Base-by-base conservation (phyloP, 2,113 vertebrate species). In the Gavialis gangeticus region DNA sequence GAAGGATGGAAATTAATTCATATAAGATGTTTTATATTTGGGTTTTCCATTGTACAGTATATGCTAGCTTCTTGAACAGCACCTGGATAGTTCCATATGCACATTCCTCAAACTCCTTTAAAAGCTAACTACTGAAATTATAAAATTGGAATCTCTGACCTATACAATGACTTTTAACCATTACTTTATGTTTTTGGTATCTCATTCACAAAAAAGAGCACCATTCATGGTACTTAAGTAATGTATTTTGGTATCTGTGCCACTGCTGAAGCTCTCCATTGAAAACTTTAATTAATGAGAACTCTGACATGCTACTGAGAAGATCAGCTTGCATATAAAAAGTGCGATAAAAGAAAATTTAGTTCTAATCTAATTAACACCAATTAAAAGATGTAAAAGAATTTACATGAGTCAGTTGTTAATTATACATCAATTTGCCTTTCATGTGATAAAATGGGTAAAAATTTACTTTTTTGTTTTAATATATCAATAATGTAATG, bases 361-460 rank as follows among this genome's bases (percentile, higher is more conserved):
- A 97, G 97, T 98, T 98, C 97, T 98, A 98, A 97, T 98, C 97
- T 98, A 99, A 99, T 99, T 99, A 99, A 98, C 98, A 98, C 98
- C 98, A 98, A 99, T 99, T 99, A 98, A 98, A 98, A 98, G 98
- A 98, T 99, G 97, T 95, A 98, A 98, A 98, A 97, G 97, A 98
- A 98, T 98, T 98, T 98, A 95, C 98, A 96, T 97, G 92, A 92
- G 98, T 98, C 98, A 98, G 98, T 98, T 98, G 98, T 98, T 98
- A 98, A 99, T 99, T 98, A 99, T 98, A 97, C 97, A 98, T 98
- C 98, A 98, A 94, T 98, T 98, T 98, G 97, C 97, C 97, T 98
- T 98, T 98, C 96, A 93, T 97, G 88, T 80, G 90, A 95, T 96
- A 90, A 94, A 96, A 95, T 95, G 95, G 87, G 96, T 90, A 86